Percentiles rank a stretch among this genome's conserved stretches.
Conservation (phyloP, 1,140 invertebrate species). For the Paraescarpia echinospica region DNA sequence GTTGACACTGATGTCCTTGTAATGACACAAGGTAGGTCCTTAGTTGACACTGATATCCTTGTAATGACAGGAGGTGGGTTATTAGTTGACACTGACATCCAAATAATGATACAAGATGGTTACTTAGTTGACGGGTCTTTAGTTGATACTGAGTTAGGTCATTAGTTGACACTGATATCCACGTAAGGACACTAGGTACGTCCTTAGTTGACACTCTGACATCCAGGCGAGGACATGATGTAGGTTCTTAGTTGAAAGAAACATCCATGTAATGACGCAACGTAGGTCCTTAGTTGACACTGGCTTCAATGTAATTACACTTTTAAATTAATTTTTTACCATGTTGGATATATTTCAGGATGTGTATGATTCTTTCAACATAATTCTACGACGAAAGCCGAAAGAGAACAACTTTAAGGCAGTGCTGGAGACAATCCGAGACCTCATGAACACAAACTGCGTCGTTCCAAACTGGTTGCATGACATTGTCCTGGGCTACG, state of each 20-base stretch:
- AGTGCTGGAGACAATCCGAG: constrained; percentile 95
- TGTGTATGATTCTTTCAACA: constrained; percentile 96
- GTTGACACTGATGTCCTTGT: not conserved
- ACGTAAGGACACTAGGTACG: not conserved
- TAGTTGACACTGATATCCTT: constrained; percentile 1
- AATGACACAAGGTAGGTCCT: not conserved
- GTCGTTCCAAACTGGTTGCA: constrained; percentile 99
- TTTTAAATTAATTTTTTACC: not conserved
- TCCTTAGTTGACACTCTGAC: not conserved
- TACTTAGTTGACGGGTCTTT: not conserved
- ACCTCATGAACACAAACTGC: constrained; percentile 98
- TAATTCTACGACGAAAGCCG: constrained; percentile 94
- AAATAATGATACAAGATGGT: not conserved
- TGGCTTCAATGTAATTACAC: not conserved
- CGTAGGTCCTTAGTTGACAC: not conserved
- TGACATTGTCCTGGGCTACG: constrained; percentile 96
- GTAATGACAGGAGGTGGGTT: not conserved
- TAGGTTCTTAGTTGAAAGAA: not conserved
- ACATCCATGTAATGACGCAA: not conserved
- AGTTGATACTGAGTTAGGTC: not conserved
- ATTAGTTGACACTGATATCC: not conserved
- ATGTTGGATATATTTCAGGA: constrained; percentile 63
- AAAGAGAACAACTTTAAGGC: constrained; percentile 99
- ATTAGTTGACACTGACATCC: not conserved
- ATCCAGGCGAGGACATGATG: not conserved